Conservation (phyloP, 2,797 vertebrate species). For the Bradypodion ventrale region DNA sequence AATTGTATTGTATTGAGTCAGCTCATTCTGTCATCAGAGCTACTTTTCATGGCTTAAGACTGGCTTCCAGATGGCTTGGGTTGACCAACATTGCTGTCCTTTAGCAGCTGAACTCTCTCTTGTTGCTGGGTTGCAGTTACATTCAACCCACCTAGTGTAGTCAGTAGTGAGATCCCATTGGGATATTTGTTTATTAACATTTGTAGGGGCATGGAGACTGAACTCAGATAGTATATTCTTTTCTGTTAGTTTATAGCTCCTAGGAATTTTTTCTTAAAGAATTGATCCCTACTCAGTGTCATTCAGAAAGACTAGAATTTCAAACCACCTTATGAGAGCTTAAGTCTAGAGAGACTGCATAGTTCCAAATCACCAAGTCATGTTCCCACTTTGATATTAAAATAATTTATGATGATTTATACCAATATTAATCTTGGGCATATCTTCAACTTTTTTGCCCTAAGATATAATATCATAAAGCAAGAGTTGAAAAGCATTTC, state of each 20-base stretch:
- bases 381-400: constrained; percentile 32
- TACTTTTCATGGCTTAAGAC: background rate
- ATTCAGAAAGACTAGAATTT: background rate
- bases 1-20: background rate
- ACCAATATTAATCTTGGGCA: constrained; percentile 26
- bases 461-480: background rate
- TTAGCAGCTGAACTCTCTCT: background rate
- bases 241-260: background rate
- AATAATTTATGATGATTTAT: background rate
- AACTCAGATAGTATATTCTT: background rate
- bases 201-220: background rate
- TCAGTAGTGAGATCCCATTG: background rate
- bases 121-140: background rate
- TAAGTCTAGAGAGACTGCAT: background rate
- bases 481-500: constrained; percentile 27
- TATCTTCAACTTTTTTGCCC: constrained; percentile 26
- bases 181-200: background rate
- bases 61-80: background rate
- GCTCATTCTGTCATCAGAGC: background rate
- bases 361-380: background rate
- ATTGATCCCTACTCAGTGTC: background rate
- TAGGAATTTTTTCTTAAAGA: background rate
- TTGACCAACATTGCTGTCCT: background rate
- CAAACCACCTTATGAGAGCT: background rate
- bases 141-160: background rate